Base-by-base conservation (phyloP, 92 coral and sea anemone species). In the Heteractis magnifica region DNA sequence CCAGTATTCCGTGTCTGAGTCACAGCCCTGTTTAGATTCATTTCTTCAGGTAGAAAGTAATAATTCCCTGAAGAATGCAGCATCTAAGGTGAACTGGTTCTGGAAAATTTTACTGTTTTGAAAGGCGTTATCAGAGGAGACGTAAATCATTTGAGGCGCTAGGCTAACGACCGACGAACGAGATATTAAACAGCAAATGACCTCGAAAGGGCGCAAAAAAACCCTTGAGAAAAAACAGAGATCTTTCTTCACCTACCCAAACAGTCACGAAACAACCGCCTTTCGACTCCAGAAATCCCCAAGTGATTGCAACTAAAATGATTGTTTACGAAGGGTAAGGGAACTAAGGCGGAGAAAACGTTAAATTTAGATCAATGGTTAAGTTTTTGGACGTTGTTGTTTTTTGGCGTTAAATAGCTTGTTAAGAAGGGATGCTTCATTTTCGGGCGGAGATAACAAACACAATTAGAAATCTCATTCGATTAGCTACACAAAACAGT, bases 51-150 rank as follows among this genome's bases (percentile, higher is more conserved):
- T 20, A 12, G 49, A 68, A 50, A 76, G 34, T 16, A 52, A 76
- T 76, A 76, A 76, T 76, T 76, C 79, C 79, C 65, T 50, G 52
- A 76, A 76, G 79, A 50, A 76, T 76, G 79, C 79, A 52, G 21
- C 7, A 26, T 68, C 49, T 23, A 26, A 11, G 73, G 49, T 68
- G 73, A 76, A 52, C 79, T 12, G 65, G 80, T 26, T 58, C 71
- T 78, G 81, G 81, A 58, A 58, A 78, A 44, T 26, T 34, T 59
- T 50, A 76, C 60, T 76, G 64, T 48, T 75, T 18, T 48, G 65
- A 77, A 77, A 77, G 65, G 44, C 55, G 81, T 78, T 58, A 78
- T 59, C 81, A 50, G 13, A 18, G 41, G n/a, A 58, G 81, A 78
- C 81, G 48, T 58, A 65, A 56, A 78, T 26, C 52, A 56, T 56